Evolutionary conservation across 1,140 invertebrate genomes (phyloP), one percentile per base, ranked within the genome.

Genomic region (Drosophila subpulchrella): DNA sequence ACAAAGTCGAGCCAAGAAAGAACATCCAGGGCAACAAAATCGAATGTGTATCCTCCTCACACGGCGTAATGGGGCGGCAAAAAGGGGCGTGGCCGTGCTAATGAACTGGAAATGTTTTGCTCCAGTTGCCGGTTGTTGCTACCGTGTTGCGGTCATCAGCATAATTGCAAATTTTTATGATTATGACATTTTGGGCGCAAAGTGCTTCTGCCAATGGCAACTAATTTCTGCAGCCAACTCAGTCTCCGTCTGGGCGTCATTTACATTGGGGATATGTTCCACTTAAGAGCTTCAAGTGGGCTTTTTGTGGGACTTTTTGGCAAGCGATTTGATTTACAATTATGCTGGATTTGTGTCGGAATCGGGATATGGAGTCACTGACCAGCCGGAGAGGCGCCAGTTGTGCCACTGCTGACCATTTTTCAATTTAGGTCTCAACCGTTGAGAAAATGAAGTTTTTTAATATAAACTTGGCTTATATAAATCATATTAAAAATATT

Each of bases 81-180:
- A 30, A 8, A 8, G 50, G 27, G 67, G 65, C 51, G 67, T 57
- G 67, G 36, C 51, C 15, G 30, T 61, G 79, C 79, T 83, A 81
- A 81, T 81, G 79, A 81, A 81, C 79, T 81, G 68, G 27, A 82
- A 74, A 51, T 81, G 57, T 42, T 59, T 74, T 81, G 74, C 71
- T 61, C 78, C 73, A 67, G 47, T 71, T 70, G 65, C n/a, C 20
- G 20, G n/a, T 27, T 32, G 59, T 50, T 24, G 12, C 34, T 42
- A 46, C 42, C 38, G 36, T 80, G 55, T 47, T 59, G 56, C 46
- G 51, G 42, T 46, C 58, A 78, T 78, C 68, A 78, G 68, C 74
- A 81, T 78, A 82, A 81, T 82, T 82, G 54, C 53, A 56, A 41
- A 78, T 82, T 82, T 78, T 82, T 78, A 62, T 67, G 67, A 82